phyloP scores from a whole-genome alignment of 2,888 invertebrate species.

The Metallyticus violacea region DNA sequence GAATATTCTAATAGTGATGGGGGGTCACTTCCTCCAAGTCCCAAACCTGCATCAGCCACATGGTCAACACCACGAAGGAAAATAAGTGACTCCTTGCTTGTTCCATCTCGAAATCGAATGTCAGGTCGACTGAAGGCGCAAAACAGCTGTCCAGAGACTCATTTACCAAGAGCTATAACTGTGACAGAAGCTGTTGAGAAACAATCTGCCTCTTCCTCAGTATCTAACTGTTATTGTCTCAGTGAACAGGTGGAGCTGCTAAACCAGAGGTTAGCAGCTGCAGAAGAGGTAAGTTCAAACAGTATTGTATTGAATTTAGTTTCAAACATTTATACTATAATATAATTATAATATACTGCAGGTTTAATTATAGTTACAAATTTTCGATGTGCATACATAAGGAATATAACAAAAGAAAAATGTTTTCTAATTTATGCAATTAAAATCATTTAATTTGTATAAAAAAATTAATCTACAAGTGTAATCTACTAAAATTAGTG shows the following conservation, averaged over 20 bases:
- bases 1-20: conserved; percentile 18
- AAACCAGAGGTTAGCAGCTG: conserved; percentile 21
- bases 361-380: no score
- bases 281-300: conserved; percentile 24
- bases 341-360: no score
- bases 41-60: conserved; percentile 19
- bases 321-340: no score
- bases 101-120: conserved; percentile 18
- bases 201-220: background rate
- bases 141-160: conserved; percentile 28
- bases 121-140: conserved; percentile 21
- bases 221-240: background rate
- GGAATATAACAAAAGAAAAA: no score
- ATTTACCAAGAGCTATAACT: background rate
- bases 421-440: no score
- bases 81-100: conserved; percentile 29
- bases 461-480: no score
- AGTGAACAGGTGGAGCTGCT: conserved; percentile 21
- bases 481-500: no score
- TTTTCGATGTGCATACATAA: no score
- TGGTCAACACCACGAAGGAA: conserved; percentile 29
- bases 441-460: no score
- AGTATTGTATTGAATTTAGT: background rate
- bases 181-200: background rate
- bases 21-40: conserved; percentile 27